Conservation (phyloP, 2,797 vertebrate species). For the Pampus argenteus region DNA sequence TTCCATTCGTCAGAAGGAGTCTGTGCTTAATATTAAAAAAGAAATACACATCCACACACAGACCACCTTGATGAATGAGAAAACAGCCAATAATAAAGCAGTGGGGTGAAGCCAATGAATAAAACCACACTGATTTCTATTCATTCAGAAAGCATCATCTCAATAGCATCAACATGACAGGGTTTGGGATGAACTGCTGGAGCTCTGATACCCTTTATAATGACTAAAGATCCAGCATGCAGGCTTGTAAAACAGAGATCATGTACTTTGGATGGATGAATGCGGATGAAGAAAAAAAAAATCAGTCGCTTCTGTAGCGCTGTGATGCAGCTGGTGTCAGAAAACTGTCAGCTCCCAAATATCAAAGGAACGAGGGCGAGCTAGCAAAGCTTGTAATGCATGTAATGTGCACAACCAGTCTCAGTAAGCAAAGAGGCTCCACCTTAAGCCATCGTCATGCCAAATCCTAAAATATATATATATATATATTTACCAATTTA, state of each 20-base stretch:
- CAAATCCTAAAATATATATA: no score
- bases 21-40: conserved; percentile 32
- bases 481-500: conserved; percentile 40
- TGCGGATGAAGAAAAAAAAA: conserved; percentile 53
- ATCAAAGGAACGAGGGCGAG: conserved; percentile 15
- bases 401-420: conserved; percentile 64
- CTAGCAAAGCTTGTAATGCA: conserved; percentile 24
- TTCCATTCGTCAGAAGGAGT: conserved; percentile 63
- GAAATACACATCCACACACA: not conserved
- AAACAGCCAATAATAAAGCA: conserved; percentile 18
- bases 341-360: conserved; percentile 22
- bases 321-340: conserved; percentile 27
- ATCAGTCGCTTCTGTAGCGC: conserved; percentile 9
- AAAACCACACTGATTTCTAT: conserved; percentile 75
- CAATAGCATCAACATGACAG: conserved; percentile 70
- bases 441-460: conserved; percentile 71
- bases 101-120: conserved; percentile 62
- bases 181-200: conserved; percentile 31
- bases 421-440: conserved; percentile 74
- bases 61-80: conserved; percentile 62
- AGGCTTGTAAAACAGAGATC: conserved; percentile 37
- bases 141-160: conserved; percentile 71
- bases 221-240: conserved; percentile 45
- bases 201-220: conserved; percentile 25
- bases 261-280: conserved; percentile 60